phyloP scores from a whole-genome alignment of 2,888 invertebrate species.

The Torymus tubicola region DNA sequence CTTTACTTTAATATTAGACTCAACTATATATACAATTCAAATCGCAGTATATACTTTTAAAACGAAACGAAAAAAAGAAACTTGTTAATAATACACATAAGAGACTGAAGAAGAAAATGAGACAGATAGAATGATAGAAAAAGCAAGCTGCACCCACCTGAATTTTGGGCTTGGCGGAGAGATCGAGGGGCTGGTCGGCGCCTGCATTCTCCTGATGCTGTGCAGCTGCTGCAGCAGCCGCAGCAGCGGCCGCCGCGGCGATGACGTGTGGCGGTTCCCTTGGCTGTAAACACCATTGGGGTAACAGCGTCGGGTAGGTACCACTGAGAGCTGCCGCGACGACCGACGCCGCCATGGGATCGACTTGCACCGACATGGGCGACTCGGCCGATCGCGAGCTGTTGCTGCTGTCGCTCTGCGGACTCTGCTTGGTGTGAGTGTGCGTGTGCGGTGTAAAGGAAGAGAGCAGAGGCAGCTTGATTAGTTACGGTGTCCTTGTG shows the following conservation, averaged over 20 bases:
- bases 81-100: background rate
- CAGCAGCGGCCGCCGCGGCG: conserved; percentile 73
- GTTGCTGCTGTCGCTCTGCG: conserved; percentile 76
- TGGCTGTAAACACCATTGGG: conserved; percentile 74
- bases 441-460: background rate
- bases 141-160: conserved; percentile 67
- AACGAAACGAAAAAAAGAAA: too few relatives aligned
- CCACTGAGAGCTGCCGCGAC: conserved; percentile 83
- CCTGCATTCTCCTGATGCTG: conserved; percentile 72
- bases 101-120: conserved; percentile 7
- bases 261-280: conserved; percentile 77
- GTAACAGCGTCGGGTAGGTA: conserved; percentile 76
- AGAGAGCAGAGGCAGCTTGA: too few relatives aligned
- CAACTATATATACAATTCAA: background rate
- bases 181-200: conserved; percentile 89
- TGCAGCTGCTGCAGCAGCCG: conserved; percentile 69
- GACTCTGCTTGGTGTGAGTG: conserved; percentile 67
- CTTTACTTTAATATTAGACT: too few relatives aligned
- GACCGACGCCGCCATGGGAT: conserved; percentile 82
- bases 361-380: conserved; percentile 76
- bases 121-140: background rate
- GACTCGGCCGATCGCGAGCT: conserved; percentile 76
- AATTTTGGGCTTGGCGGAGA: conserved; percentile 87
- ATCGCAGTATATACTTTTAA: background rate
- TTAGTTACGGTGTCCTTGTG: too few relatives aligned